Evolutionary conservation across 92 coral and sea anemone genomes (phyloP).

Genomic region (Micromussa lordhowensis): DNA sequence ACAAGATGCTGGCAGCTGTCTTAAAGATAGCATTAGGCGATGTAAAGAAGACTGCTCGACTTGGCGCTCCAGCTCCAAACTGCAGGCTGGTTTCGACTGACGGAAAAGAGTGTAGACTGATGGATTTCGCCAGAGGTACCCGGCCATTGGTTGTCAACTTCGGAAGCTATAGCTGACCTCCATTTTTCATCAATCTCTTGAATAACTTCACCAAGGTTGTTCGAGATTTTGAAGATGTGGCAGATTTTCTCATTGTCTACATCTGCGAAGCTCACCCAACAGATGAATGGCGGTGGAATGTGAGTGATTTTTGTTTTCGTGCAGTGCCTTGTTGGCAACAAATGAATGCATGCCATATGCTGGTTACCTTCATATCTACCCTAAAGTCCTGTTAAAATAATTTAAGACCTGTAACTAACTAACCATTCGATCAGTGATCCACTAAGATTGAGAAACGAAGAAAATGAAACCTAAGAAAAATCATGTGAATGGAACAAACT

Average conservation of each 20-base stretch:
- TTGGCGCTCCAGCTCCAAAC: constrained; percentile 76
- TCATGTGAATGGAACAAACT: too few relatives aligned
- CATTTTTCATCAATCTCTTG: constrained; percentile 69
- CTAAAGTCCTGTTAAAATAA: background rate
- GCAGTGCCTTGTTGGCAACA: background rate
- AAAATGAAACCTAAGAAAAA: too few relatives aligned
- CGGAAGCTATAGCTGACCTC: constrained; percentile 85
- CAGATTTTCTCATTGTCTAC: constrained; percentile 88
- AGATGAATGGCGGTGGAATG: constrained; percentile 93
- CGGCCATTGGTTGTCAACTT: constrained; percentile 85
- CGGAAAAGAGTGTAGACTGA: constrained; percentile 51
- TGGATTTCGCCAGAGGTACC: constrained; percentile 62
- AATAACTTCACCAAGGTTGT: constrained; percentile 73
- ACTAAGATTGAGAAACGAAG: too few relatives aligned
- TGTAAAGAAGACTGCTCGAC: constrained; percentile 40
- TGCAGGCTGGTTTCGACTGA: constrained; percentile 60
- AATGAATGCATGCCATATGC: background rate
- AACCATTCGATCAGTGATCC: too few relatives aligned
- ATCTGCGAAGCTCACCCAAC: constrained; percentile 88
- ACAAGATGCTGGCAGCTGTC: constrained; percentile 8
- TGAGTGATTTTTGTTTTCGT: constrained; percentile 30
- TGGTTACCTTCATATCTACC: background rate
- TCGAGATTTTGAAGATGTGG: constrained; percentile 79
- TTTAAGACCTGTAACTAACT: too few relatives aligned
- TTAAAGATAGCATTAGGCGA: constrained; percentile 28